A percentile compares a stretch with the other conserved stretches of the same genome.
Conservation (phyloP, 2,797 vertebrate genomes). For the Gambelia wislizenii region DNA sequence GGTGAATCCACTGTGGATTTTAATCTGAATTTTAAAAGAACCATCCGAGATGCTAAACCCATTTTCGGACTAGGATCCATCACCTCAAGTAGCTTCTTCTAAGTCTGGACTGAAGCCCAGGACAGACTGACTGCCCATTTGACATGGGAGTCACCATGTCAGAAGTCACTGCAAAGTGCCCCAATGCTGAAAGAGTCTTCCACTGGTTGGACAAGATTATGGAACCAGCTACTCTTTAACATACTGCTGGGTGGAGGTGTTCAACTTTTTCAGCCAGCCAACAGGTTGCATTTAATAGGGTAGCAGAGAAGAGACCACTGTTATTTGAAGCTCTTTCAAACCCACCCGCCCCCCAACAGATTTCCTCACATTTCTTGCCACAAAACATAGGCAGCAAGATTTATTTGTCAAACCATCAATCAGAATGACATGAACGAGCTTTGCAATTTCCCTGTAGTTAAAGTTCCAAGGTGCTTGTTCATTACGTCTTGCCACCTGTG, state of each 20-base stretch:
- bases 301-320: neutral
- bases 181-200: neutral
- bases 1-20: too few species aligned
- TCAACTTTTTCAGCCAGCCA: too few species aligned
- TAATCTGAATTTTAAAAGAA: too few species aligned
- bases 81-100: too few species aligned
- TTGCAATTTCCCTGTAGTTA: conserved; percentile 17
- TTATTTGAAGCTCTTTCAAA: neutral
- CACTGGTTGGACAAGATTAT: too few species aligned
- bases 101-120: too few species aligned
- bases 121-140: too few species aligned
- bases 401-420: neutral
- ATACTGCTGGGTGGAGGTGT: neutral
- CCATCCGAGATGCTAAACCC: too few species aligned
- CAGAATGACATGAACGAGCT: conserved; percentile 16
- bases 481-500: conserved; percentile 12
- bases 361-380: neutral
- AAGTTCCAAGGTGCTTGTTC: neutral
- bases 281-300: neutral
- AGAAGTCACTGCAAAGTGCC: neutral
- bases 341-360: neutral
- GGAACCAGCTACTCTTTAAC: too few species aligned
- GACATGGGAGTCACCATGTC: too few species aligned
- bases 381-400: neutral
- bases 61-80: too few species aligned